Base-by-base conservation (phyloP, 2,797 vertebrate species). In the Galagoides demidoff region DNA sequence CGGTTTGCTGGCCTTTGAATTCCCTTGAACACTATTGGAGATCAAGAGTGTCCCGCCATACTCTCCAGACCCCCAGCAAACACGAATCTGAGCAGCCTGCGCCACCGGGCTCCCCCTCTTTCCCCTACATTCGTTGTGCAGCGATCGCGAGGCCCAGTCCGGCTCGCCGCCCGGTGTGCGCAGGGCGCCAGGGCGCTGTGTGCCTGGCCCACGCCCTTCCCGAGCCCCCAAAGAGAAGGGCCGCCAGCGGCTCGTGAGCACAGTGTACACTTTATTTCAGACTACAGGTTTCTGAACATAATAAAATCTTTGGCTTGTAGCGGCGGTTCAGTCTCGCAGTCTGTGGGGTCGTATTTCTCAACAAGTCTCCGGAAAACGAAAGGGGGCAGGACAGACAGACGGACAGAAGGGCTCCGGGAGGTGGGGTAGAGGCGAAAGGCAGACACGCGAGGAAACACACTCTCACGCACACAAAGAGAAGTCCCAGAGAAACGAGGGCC, bases 241-340 rank as follows among this genome's bases (percentile, higher is more conserved):
- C 82, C 9, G 57, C 78, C 88, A 85, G 85, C 73, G 90, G 52
- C 95, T 98, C 96, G 97, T 98, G 98, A 99, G 98, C 98, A 98
- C 99, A 98, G 98, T 98, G 98, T 98, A 99, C 98, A 99, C 98
- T 99, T 99, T 99, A 99, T 99, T 99, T 99, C 99, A 99, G 99
- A 99, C 99, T 99, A 99, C 99, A 99, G 98, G 98, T 98, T 98
- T 99, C 99, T 99, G 99, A 99, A 99, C 99, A 99, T 99, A 99
- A 99, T 99, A 99, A 99, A 99, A 99, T 99, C 99, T 99, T 99
- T 99, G 99, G 99, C 99, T 99, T 99, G 99, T 98, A 99, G 99
- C 99, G 99, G 98, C 98, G 98, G 99, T 98, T 99, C 98, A 98
- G 99, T 98, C 98, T 98, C 98, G 98, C 99, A 98, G 98, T 98